These are phyloP conservation scores for Nasonia vitripennis DNA, from an alignment of 1,140 invertebrate genomes.

Conservation along the genomic window DNA sequence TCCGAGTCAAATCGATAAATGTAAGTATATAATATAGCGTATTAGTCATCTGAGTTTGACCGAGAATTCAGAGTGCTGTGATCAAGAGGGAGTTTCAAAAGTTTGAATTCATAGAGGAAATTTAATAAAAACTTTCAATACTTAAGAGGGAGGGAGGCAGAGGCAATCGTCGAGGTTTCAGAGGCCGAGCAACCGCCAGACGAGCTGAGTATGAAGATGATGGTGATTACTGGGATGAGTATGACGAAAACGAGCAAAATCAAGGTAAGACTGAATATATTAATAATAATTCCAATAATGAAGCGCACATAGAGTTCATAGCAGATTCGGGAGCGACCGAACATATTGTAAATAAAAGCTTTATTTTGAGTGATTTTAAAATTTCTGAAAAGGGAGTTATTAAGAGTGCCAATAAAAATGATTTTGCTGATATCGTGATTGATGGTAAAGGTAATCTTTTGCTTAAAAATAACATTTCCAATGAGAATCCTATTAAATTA, in stretches of 20 bases:
- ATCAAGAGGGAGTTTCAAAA: not conserved
- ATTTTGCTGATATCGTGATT: slow-evolving; percentile 51
- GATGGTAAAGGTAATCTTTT: slow-evolving; percentile 55
- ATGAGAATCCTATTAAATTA: slow-evolving; percentile 49
- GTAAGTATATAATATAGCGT: slow-evolving; percentile 37
- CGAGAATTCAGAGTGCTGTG: slow-evolving; percentile 53
- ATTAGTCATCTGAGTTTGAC: slow-evolving; percentile 35
- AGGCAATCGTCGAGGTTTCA: slow-evolving; percentile 22
- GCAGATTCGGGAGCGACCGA: slow-evolving; percentile 50
- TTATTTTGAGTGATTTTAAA: slow-evolving; percentile 52
- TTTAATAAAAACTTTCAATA: too few relatives aligned
- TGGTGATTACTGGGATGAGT: not conserved
- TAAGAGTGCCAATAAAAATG: slow-evolving; percentile 48
- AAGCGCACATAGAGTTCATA: slow-evolving; percentile 48
- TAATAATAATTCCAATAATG: slow-evolving; percentile 38
- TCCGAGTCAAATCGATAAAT: too few relatives aligned
- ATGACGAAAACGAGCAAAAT: slow-evolving; percentile 16
- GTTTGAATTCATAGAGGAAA: too few relatives aligned
- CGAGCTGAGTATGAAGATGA: slow-evolving; percentile 51
- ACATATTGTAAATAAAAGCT: slow-evolving; percentile 51
- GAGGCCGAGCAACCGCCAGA: slow-evolving; percentile 38
- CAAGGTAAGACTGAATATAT: not conserved
- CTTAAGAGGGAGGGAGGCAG: not conserved
- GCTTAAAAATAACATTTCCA: slow-evolving; percentile 17
- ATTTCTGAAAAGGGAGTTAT: slow-evolving; percentile 14